phyloP scores from a whole-genome alignment of 64 coral and sea anemone species.

The Porites lutea region DNA sequence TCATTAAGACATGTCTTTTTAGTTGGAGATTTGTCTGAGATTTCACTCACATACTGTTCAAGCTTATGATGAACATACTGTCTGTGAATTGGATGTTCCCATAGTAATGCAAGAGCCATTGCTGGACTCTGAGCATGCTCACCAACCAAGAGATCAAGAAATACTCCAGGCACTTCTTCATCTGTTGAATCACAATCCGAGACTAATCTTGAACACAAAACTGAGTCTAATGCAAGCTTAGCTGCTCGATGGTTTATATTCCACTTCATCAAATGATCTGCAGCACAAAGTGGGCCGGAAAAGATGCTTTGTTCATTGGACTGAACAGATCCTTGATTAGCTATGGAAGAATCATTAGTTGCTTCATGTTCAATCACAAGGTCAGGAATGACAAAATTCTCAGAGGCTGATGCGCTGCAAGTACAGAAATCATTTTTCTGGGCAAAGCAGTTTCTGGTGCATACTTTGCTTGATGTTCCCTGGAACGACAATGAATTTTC shows the following conservation, averaged over 20 bases:
- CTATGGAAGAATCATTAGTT: not conserved
- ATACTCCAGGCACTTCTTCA: slow-evolving; percentile 16
- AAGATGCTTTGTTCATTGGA: not conserved
- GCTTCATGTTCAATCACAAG: not conserved
- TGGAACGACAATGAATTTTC: not conserved
- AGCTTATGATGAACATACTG: slow-evolving; percentile 20
- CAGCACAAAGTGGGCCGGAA: slow-evolving; percentile 22
- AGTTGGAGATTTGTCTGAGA: not conserved
- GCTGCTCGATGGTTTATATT: slow-evolving; percentile 32
- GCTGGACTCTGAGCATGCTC: slow-evolving; percentile 38
- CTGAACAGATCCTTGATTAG: not conserved
- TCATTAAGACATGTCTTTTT: slow-evolving; percentile 27
- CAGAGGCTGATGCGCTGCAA: not conserved
- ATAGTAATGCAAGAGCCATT: slow-evolving; percentile 45
- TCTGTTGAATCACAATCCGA: not conserved
- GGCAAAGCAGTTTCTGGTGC: not conserved
- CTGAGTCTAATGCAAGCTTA: slow-evolving; percentile 60
- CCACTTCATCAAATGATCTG: slow-evolving; percentile 47
- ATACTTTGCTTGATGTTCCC: not conserved
- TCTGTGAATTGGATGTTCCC: slow-evolving; percentile 52
- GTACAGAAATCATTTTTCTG: not conserved
- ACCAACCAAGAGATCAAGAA: slow-evolving; percentile 38
- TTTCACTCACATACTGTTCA: slow-evolving; percentile 24
- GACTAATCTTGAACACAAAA: slow-evolving; percentile 22
- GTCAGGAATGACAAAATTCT: slow-evolving; percentile 19